phyloP scores from a whole-genome alignment of 2,113 vertebrate genomes.

The Mungos mungo region DNA sequence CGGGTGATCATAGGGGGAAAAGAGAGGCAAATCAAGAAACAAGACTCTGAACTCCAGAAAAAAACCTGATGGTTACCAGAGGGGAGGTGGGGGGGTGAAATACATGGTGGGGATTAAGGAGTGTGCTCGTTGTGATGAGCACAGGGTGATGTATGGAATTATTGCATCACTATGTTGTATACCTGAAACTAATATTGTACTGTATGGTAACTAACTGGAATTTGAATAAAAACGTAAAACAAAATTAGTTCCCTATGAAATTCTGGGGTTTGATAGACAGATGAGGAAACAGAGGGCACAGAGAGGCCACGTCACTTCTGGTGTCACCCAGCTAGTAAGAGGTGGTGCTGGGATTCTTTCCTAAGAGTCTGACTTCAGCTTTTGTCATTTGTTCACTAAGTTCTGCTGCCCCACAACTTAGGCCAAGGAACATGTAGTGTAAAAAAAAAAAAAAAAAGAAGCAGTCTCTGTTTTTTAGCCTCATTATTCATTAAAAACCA shows the following conservation, averaged over 20 bases:
- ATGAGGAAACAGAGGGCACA: neutral
- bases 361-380: neutral
- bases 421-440: neutral
- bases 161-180: neutral
- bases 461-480: neutral
- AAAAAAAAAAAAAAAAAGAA: neutral
- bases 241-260: neutral
- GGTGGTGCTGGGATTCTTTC: neutral
- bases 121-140: neutral
- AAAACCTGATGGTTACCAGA: neutral
- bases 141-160: neutral
- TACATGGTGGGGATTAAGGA: neutral
- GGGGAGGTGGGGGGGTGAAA: neutral
- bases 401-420: neutral
- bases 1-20: neutral
- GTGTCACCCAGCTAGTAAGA: neutral
- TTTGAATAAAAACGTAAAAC: neutral
- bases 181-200: neutral
- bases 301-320: neutral
- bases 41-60: neutral
- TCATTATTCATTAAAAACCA: slow-evolving; percentile 15
- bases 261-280: neutral
- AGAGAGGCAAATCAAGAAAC: neutral
- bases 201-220: neutral
- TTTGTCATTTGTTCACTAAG: neutral